A percentile compares a stretch with the other conserved stretches of the same genome.
Conservation (phyloP, 2,888 invertebrate species). For the Hypolimnas misippus region DNA sequence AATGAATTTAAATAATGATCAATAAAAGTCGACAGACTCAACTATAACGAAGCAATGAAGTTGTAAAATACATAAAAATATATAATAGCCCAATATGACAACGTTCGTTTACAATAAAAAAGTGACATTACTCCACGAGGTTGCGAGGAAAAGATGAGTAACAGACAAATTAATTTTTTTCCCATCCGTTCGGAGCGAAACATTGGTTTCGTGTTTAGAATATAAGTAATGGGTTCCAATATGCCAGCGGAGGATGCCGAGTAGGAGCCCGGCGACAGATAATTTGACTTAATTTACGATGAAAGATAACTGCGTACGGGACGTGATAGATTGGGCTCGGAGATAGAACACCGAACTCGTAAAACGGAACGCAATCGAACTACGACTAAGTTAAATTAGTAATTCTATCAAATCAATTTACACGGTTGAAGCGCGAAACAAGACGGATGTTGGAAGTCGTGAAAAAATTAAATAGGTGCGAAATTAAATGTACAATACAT, state of each 20-base stretch:
- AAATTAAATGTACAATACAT: no score
- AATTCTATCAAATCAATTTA: slow-evolving; percentile 12
- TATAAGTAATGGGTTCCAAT: slow-evolving; percentile 44
- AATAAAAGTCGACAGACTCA: not conserved
- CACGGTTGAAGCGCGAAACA: not conserved
- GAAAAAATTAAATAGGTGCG: no score
- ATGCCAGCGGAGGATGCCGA: slow-evolving; percentile 32
- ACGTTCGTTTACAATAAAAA: slow-evolving; percentile 22
- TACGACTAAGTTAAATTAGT: slow-evolving; percentile 49
- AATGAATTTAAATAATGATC: not conserved
- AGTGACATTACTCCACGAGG: slow-evolving; percentile 14
- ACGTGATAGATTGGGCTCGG: slow-evolving; percentile 59
- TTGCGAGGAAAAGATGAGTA: slow-evolving; percentile 20
- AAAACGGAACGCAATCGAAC: slow-evolving; percentile 50
- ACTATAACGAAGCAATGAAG: not conserved
- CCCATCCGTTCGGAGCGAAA: slow-evolving; percentile 31
- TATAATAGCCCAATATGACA: not conserved
- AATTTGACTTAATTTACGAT: slow-evolving; percentile 73
- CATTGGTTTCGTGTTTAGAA: slow-evolving; percentile 42
- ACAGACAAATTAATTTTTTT: slow-evolving; percentile 37
- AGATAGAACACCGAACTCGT: slow-evolving; percentile 56
- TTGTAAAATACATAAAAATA: not conserved
- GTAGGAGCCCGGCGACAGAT: slow-evolving; percentile 46
- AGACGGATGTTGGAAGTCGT: not conserved
- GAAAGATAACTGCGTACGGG: slow-evolving; percentile 57